These are phyloP conservation scores for Porites lobata DNA, from an alignment of 92 coral and sea anemone species.

Conservation along the genomic window DNA sequence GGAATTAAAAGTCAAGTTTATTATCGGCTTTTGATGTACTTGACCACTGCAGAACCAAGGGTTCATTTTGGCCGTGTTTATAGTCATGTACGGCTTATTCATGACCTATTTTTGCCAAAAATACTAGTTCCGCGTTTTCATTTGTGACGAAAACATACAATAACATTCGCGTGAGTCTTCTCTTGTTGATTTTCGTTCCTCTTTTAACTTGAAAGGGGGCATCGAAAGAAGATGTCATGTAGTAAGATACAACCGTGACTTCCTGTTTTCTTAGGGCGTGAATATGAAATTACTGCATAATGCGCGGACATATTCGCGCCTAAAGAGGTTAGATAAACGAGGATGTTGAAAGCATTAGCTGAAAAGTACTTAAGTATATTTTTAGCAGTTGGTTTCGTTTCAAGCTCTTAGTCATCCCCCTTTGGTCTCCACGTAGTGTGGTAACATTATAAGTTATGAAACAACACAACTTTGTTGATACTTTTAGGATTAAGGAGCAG, in stretches of 20 bases:
- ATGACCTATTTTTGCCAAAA: not conserved
- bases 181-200: not conserved
- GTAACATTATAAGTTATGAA: constrained; percentile 21
- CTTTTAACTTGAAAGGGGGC: not conserved
- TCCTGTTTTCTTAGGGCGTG: constrained; percentile 32
- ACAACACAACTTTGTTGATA: constrained; percentile 23
- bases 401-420: not conserved
- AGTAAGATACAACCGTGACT: not conserved
- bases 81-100: not conserved
- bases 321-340: constrained; percentile 42
- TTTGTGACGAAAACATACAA: not conserved
- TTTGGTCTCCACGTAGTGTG: not conserved
- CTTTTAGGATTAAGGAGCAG: not conserved
- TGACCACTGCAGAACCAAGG: not conserved
- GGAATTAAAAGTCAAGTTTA: not conserved
- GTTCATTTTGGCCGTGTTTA: not conserved
- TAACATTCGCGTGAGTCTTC: not conserved
- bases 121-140: not conserved
- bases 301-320: constrained; percentile 38
- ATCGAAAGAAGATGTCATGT: not conserved
- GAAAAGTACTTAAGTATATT: constrained; percentile 9
- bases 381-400: constrained; percentile 39
- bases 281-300: constrained; percentile 24
- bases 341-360: constrained; percentile 30
- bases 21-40: not conserved